Percentiles rank a stretch among this genome's conserved stretches.
Evolutionary conservation across 2,113 vertebrate genomes (phyloP).

Genomic region (Numida meleagris): DNA sequence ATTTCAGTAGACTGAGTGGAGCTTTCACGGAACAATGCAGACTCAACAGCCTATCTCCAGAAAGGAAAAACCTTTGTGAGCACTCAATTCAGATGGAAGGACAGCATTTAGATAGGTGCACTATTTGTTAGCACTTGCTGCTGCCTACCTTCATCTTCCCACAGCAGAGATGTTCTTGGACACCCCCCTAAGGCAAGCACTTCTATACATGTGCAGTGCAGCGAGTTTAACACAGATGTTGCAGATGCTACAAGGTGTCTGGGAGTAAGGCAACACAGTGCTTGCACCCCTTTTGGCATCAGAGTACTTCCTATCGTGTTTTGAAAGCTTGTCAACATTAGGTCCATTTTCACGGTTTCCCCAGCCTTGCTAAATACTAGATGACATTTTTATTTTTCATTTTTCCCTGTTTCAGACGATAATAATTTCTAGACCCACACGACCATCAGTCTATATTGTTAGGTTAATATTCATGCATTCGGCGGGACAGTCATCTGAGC

Average conservation of each 20-base stretch:
- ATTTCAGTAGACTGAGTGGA: not conserved
- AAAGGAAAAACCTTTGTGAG: not conserved
- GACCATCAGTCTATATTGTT: not conserved
- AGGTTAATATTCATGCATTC: not conserved
- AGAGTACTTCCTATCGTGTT: rapidly evolving
- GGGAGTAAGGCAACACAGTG: not conserved
- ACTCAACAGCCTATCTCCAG: not conserved
- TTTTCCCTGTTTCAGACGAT: not conserved
- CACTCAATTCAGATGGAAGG: not conserved
- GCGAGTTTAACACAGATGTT: not conserved
- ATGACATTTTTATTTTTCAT: not conserved
- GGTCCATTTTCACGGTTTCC: not conserved
- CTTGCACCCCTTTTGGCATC: not conserved
- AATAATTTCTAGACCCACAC: not conserved
- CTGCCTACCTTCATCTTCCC: not conserved
- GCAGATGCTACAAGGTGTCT: not conserved
- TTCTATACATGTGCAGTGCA: not conserved
- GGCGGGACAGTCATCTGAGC: not conserved
- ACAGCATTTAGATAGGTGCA: not conserved
- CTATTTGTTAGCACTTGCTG: not conserved
- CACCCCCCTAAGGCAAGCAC: not conserved
- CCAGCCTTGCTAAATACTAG: not conserved
- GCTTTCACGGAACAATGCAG: not conserved
- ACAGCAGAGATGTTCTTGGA: not conserved
- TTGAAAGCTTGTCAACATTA: not conserved